Base-by-base conservation (phyloP, 1,140 invertebrate genomes). In the Armadillidium nasatum region DNA sequence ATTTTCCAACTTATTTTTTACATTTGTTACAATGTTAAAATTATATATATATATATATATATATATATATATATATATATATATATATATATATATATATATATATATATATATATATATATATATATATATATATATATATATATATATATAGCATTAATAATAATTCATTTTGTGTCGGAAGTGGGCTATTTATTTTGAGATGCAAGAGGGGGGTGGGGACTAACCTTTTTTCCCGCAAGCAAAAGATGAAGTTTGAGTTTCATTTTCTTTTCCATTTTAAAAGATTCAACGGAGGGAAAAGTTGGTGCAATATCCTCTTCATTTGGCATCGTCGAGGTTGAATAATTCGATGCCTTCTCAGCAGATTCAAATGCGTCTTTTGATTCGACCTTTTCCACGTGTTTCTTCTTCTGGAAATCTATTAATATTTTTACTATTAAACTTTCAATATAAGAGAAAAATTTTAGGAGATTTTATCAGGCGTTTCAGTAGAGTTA, bases 171-270 rank as follows among this genome's bases (percentile, higher is more conserved):
- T 22, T n/a, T n/a, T 66, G 60, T 0, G 21, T 22, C 15, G 60
- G 15, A n/a, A 7, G 15, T 66, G 15, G 21, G 21, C 4, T 2
- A 22, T 66, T 66, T 7, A 7, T 3, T 2, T 66, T 66, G 21
- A 66, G 21, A 7, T 23, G 4, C 1, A 23, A 23, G 7, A 71
- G 7, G 9, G 9, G 9, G 7, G 1, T 71, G 4, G 10, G 3
- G 7, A 15, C 11, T 54, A n/a, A 76, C 74, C 69, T 76, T 54
- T 43, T 76, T 76, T 13, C 71, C 74, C 21, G 23, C 71, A 10
- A 76, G 44, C 7, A 76, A 21, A 13, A 76, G 74, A n/a, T 76
- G 67, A 22, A 76, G 74, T 70, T 76, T 76, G 68, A 76, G 74
- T 13, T 54, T n/a, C 44, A 76, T 15, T 50, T 44, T 50, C 44